Percentiles rank a stretch among this genome's conserved stretches.
These are phyloP conservation scores for Neoniphon sammara DNA, from an alignment of 2,797 vertebrate genomes.

Conservation along the genomic window DNA sequence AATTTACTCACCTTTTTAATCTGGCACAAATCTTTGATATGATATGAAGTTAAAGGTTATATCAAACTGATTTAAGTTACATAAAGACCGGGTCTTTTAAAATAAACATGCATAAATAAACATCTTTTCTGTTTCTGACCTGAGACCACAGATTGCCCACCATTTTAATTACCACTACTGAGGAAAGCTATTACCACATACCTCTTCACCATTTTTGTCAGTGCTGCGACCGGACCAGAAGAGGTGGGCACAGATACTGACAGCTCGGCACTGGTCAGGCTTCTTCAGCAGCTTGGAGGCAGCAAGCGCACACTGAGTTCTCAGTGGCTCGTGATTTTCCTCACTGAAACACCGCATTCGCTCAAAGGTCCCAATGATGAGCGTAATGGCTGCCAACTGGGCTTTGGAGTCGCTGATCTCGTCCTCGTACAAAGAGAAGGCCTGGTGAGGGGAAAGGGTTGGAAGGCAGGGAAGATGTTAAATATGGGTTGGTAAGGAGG, in stretches of 20 bases:
- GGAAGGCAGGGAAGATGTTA: rapidly evolving
- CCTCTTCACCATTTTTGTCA: conserved; percentile 96
- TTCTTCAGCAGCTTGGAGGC: conserved; percentile 98
- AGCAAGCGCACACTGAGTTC: conserved; percentile 96
- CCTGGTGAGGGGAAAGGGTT: conserved; percentile 74
- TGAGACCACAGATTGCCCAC: too few relatives aligned
- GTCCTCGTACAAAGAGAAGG: conserved; percentile 97
- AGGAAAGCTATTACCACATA: conserved; percentile 54
- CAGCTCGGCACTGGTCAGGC: conserved; percentile 96
- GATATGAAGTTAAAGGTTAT: too few relatives aligned
- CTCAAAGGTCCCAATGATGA: conserved; percentile 98
- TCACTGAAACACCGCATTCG: conserved; percentile 98
- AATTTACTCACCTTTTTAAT: too few relatives aligned
- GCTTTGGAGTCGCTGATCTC: conserved; percentile 99
- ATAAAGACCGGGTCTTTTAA: too few relatives aligned
- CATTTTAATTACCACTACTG: too few relatives aligned
- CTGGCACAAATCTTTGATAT: too few relatives aligned
- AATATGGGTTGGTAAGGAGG: not conserved
- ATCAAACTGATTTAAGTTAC: too few relatives aligned
- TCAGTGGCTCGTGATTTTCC: conserved; percentile 96
- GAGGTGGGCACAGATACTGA: conserved; percentile 97
- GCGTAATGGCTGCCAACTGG: conserved; percentile 96
- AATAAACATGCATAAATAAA: too few relatives aligned
- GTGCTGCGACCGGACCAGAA: conserved; percentile 98
- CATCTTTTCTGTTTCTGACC: too few relatives aligned